Conservation (phyloP, 1,140 invertebrate genomes). For the Harlomillsia oculata region DNA sequence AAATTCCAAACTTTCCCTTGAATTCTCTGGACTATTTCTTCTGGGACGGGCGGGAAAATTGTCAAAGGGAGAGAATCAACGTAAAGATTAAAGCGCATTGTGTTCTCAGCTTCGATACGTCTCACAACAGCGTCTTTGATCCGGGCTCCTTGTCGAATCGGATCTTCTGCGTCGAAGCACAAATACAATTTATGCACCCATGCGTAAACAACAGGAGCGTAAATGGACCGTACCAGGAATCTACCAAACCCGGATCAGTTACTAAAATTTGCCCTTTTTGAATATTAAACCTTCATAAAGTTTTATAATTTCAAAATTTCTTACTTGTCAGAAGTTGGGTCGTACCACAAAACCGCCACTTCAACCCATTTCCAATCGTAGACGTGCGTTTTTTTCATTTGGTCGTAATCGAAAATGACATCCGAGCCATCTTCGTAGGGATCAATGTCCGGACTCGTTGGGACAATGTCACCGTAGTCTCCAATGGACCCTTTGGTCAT, state of each 20-base stretch:
- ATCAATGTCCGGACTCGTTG: conserved; percentile 25
- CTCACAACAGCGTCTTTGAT: conserved; percentile 24
- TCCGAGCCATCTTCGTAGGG: conserved; percentile 20
- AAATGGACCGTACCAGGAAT: conserved; percentile 25
- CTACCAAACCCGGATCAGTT: not conserved
- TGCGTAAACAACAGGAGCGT: conserved; percentile 11
- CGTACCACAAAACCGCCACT: conserved; percentile 25
- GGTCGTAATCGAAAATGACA: conserved; percentile 25
- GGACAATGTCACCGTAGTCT: not conserved
- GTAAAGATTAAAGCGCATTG: conserved; percentile 27
- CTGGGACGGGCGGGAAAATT: not conserved
- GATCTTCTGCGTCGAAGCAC: conserved; percentile 28
- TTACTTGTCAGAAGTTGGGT: conserved; percentile 3
- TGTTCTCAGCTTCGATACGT: conserved; percentile 16
- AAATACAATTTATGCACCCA: conserved; percentile 28
- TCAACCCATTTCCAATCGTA: conserved; percentile 32
- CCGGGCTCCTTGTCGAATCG: conserved; percentile 14
- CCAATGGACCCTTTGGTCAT: too few relatives aligned
- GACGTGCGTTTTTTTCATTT: conserved; percentile 30
- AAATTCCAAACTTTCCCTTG: not conserved
- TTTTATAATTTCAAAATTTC: not conserved
- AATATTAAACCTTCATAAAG: too few relatives aligned
- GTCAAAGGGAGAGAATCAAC: conserved; percentile 25
- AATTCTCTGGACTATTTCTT: not conserved
- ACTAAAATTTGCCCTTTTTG: not conserved